These are phyloP conservation scores for Dunckerocampus dactyliophorus DNA, from an alignment of 2,113 vertebrate genomes.

Conservation along the genomic window DNA sequence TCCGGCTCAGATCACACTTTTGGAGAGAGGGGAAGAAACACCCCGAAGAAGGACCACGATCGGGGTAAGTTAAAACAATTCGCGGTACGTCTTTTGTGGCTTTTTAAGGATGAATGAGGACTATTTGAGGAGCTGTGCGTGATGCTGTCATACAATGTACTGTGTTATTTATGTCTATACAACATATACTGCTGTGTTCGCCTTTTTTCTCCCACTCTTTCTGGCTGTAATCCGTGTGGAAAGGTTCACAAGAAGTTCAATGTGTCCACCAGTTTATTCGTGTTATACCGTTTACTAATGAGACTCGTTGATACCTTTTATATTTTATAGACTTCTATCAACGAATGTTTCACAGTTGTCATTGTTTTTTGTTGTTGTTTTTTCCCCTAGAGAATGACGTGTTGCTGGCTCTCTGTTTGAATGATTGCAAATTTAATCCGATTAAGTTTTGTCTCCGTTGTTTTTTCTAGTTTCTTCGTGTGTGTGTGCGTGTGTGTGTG, in stretches of 20 bases:
- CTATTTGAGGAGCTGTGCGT: background rate
- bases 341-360: no score
- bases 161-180: no score
- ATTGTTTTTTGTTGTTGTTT: background rate
- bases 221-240: background rate
- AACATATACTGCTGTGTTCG: background rate
- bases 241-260: background rate
- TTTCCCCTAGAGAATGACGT: background rate
- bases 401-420: background rate
- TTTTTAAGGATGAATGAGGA: background rate
- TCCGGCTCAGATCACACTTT: constrained; percentile 29
- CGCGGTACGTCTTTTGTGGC: background rate
- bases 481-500: constrained; percentile 1
- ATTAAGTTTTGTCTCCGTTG: background rate
- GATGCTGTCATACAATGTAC: background rate
- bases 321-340: no score
- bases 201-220: background rate
- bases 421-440: background rate
- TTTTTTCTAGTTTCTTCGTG: constrained; percentile 4
- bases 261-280: background rate
- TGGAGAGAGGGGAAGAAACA: constrained; percentile 13
- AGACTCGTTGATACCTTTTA: background rate
- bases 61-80: constrained; percentile 47
- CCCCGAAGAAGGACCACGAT: constrained; percentile 18
- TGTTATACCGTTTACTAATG: background rate